Base-by-base conservation (phyloP, 1,140 invertebrate species). In the Eupristina koningsbergeri region DNA sequence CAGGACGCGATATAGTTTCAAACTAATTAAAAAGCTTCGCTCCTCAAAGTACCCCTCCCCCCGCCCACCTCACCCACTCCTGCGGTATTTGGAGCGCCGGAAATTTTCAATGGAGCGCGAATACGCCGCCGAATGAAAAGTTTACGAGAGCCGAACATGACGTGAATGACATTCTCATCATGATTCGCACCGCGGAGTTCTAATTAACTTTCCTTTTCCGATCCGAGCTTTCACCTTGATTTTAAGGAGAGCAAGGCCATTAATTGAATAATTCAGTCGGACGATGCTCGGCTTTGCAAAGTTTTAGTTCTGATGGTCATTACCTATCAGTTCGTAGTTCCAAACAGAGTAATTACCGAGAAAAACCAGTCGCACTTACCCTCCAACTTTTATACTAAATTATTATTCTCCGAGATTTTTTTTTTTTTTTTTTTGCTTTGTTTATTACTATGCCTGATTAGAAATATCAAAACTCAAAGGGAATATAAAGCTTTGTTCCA, bases 11-110 rank as follows among this genome's bases (percentile, higher is more conserved):
- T 85, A 80, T 61, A 82, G 84, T 85, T 85, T 36, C 36, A 85
- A 85, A 85, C 84, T 85, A 85, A 85, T 85, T 85, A 85, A 85
- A 85, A 85, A 85, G 84, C 80, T 82, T 58, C 50, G 29, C 77
- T 77, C 45, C 63, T 85, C 80, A 85, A 82, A 82, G 84, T 67
- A 50, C 26, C 79, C 71, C 39, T n/a, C n/a, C n/a, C n/a, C n/a
- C n/a, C n/a, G n/a, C n/a, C n/a, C n/a, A n/a, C n/a, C n/a, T n/a
- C n/a, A n/a, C 69, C 53, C 74, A 50, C 29, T n/a, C 26, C 53
- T 80, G 83, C 67, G 83, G 79, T 84, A 84, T 71, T 36, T 64
- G 58, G 61, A 29, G n/a, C 36, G 61, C 73, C 29, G 71, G 78
- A 77, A 81, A 85, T 82, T 85, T 85, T 36, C 80, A 63, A 82